Evolutionary conservation across 1,140 invertebrate species (phyloP).

Genomic region (Apis dorsata): DNA sequence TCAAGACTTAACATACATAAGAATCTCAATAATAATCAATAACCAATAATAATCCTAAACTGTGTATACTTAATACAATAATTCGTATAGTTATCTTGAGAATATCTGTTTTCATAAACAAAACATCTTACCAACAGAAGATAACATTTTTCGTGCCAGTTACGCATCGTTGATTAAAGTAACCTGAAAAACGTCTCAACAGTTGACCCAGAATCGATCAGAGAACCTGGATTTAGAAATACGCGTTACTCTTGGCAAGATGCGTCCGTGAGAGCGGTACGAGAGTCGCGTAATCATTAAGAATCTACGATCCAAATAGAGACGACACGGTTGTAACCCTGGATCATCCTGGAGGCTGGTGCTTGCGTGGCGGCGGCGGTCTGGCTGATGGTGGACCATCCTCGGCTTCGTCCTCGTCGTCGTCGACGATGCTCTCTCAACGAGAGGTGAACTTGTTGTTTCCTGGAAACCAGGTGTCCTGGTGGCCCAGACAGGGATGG

Average conservation of each 20-base stretch:
- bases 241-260: conserved; percentile 64
- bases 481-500: conserved; percentile 67
- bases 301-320: background rate
- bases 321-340: conserved; percentile 24
- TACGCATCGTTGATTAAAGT: background rate
- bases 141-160: background rate
- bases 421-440: conserved; percentile 38
- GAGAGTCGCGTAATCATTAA: background rate
- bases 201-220: conserved; percentile 59
- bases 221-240: conserved; percentile 71
- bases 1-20: no score
- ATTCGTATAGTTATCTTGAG: no score
- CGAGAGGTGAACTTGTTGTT: conserved; percentile 53
- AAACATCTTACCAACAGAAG: no score
- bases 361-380: conserved; percentile 16
- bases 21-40: no score
- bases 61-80: no score
- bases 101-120: no score
- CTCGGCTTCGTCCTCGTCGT: conserved; percentile 46
- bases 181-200: background rate
- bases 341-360: conserved; percentile 56
- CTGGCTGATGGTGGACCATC: conserved; percentile 22
- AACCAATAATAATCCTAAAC: no score
- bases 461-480: conserved; percentile 34
- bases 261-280: conserved; percentile 37